phyloP scores from a whole-genome alignment of 2,888 invertebrate species.

The Taphrorychus bicolor region DNA sequence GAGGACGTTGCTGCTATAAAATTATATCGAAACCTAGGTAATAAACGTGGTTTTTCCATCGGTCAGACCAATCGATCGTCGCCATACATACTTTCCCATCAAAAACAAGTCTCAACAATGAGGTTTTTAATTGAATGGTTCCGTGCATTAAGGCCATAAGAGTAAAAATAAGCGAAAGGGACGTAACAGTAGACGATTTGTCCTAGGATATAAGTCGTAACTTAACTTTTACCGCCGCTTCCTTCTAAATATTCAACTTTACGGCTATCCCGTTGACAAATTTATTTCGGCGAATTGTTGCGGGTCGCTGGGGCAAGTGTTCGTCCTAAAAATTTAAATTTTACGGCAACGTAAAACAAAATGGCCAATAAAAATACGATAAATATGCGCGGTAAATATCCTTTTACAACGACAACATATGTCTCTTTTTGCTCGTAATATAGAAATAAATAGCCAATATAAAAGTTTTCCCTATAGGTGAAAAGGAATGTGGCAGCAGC shows the following conservation, averaged over 20 bases:
- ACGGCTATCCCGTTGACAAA: neutral
- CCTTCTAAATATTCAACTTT: slow-evolving; percentile 12
- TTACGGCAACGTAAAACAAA: slow-evolving; percentile 30
- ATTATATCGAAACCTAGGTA: too few species aligned
- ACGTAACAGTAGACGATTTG: neutral
- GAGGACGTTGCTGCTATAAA: too few species aligned
- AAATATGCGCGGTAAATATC: slow-evolving; percentile 26
- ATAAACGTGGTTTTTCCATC: too few species aligned
- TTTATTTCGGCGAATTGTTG: slow-evolving; percentile 21
- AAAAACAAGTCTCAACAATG: too few species aligned
- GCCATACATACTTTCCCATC: too few species aligned
- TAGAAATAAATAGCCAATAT: slow-evolving; percentile 24
- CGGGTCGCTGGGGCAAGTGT: slow-evolving; percentile 4
- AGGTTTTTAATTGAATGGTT: too few species aligned
- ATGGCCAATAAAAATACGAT: slow-evolving; percentile 31
- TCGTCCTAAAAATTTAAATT: slow-evolving; percentile 34
- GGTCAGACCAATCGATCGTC: too few species aligned
- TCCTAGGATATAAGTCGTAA: neutral
- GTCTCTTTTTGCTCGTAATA: slow-evolving; percentile 21
- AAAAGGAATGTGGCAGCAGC: neutral
- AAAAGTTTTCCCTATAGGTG: neutral
- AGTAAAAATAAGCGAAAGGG: neutral
- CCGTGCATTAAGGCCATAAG: neutral
- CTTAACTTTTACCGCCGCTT: neutral
- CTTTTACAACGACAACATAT: slow-evolving; percentile 26